Percentiles rank a stretch among this genome's conserved stretches.
Evolutionary conservation across 2,888 invertebrate genomes (phyloP).

Genomic region (Spatulosminthurus flaviceps): DNA sequence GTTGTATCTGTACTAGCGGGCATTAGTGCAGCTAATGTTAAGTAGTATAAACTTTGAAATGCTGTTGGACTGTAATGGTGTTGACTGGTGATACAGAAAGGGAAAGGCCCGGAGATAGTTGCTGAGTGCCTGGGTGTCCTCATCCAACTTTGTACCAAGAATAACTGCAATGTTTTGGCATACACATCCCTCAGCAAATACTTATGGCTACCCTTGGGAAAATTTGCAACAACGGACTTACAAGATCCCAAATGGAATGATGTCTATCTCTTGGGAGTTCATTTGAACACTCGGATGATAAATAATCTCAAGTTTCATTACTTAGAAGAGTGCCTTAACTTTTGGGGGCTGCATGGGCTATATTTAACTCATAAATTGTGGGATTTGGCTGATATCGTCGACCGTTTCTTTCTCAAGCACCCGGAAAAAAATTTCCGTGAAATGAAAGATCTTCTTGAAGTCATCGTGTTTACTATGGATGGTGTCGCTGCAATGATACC

Average conservation of each 20-base stretch:
- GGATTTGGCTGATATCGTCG: conserved; percentile 54
- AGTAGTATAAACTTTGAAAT: neutral
- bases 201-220: conserved; percentile 50
- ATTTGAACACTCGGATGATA: conserved; percentile 57
- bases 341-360: conserved; percentile 57
- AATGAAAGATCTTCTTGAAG: conserved; percentile 54
- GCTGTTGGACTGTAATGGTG: neutral
- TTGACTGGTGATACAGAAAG: conserved; percentile 45
- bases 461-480: conserved; percentile 52
- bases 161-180: conserved; percentile 50
- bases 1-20: too few relatives aligned
- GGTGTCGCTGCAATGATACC: conserved; percentile 54
- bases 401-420: conserved; percentile 53
- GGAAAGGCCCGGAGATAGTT: conserved; percentile 55
- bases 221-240: conserved; percentile 50
- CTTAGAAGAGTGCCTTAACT: conserved; percentile 58
- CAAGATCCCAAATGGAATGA: conserved; percentile 53
- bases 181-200: conserved; percentile 49
- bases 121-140: conserved; percentile 55
- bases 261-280: conserved; percentile 55
- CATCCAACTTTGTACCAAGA: conserved; percentile 50
- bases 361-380: conserved; percentile 54
- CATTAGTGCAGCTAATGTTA: too few relatives aligned
- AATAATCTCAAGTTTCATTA: conserved; percentile 53
- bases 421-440: conserved; percentile 58